phyloP scores from a whole-genome alignment of 2,113 vertebrate genomes.

The Prolemur simus region DNA sequence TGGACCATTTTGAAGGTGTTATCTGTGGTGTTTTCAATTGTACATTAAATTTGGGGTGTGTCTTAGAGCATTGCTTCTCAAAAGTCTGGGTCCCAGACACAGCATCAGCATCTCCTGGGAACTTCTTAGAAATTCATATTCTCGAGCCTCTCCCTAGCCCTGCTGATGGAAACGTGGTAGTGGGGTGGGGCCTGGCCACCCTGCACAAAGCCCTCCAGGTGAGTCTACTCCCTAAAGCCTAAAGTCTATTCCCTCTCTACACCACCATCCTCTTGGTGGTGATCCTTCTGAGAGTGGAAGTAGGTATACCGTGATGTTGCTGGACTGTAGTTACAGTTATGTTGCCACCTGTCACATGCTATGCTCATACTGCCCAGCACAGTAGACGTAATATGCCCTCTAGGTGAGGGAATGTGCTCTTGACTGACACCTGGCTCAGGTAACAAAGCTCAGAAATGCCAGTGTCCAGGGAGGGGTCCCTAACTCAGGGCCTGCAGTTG shows the following conservation, averaged over 20 bases:
- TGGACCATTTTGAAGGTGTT: accelerated
- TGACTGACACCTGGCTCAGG: too few relatives aligned
- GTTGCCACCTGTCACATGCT: accelerated
- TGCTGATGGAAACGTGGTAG: not conserved
- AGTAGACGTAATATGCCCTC: not conserved
- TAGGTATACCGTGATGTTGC: not conserved
- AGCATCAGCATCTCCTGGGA: not conserved
- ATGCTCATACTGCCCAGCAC: too few relatives aligned
- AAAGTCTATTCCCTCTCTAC: too few relatives aligned
- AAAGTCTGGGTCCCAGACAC: not conserved
- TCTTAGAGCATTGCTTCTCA: not conserved
- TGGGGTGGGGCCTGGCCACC: not conserved
- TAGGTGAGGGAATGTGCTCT: accelerated
- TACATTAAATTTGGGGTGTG: accelerated
- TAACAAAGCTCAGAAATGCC: not conserved
- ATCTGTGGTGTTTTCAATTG: not conserved
- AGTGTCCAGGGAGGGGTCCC: not conserved
- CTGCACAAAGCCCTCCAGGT: too few relatives aligned
- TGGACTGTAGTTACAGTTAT: not conserved
- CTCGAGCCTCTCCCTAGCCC: too few relatives aligned
- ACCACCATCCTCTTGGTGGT: not conserved
- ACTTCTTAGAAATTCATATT: not conserved
- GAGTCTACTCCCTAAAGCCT: accelerated
- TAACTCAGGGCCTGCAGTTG: not conserved
- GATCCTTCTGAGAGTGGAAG: not conserved